Conservation (phyloP, 2,797 vertebrate species). For the Neosalanx taihuensis region DNA sequence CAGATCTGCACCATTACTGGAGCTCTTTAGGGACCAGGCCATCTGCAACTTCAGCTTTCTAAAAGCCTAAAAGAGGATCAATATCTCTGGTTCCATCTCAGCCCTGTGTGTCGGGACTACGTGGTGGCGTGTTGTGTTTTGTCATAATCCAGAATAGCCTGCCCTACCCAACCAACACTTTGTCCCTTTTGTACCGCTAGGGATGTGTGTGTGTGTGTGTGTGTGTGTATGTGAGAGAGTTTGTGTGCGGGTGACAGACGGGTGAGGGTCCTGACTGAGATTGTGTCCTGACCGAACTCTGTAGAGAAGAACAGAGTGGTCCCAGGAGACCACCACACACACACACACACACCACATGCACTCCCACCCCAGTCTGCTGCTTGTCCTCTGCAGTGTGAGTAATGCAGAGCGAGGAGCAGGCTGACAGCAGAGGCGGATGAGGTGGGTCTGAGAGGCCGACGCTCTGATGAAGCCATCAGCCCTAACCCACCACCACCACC, state of each 20-base stretch:
- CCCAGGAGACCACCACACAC: constrained; percentile 10
- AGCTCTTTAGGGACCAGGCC: neutral
- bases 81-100: constrained; percentile 19
- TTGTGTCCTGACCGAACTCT: constrained; percentile 11
- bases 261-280: neutral
- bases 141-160: constrained; percentile 19
- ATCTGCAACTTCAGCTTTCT: constrained; percentile 10
- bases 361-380: constrained; percentile 17
- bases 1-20: constrained; percentile 6
- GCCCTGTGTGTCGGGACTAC: constrained; percentile 20
- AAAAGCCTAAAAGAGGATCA: constrained; percentile 19
- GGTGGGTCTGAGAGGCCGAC: constrained; percentile 27
- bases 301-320: constrained; percentile 5
- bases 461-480: constrained; percentile 48
- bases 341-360: too few species aligned
- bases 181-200: neutral
- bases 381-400: constrained; percentile 33
- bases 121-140: constrained; percentile 11
- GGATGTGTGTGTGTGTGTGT: neutral
- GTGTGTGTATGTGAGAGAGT: constrained; percentile 9
- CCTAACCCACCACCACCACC: constrained; percentile 2
- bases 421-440: constrained; percentile 39
- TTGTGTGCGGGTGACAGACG: neutral
- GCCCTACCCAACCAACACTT: neutral
- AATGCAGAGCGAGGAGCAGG: constrained; percentile 34